phyloP scores from a whole-genome alignment of 2,888 invertebrate species.

The Tanytarsus gracilentus region DNA sequence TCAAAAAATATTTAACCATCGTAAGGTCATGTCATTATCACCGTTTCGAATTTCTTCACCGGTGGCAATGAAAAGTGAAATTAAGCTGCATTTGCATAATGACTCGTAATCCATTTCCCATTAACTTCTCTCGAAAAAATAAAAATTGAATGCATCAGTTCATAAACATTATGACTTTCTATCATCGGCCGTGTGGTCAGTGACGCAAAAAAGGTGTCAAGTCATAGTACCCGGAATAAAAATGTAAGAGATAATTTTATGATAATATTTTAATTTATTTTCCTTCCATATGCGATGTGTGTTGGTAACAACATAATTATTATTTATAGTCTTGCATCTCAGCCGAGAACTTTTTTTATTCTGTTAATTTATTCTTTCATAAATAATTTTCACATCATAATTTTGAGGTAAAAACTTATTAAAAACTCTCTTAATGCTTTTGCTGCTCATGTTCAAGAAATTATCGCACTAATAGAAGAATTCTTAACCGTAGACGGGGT shows the following conservation, averaged over 20 bases:
- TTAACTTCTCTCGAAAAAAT: slow-evolving; percentile 1
- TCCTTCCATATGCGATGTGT: neutral
- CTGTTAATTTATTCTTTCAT: slow-evolving; percentile 7
- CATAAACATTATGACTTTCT: slow-evolving; percentile 18
- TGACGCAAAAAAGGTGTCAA: slow-evolving; percentile 12
- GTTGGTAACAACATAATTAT: slow-evolving; percentile 26
- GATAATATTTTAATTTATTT: slow-evolving; percentile 20
- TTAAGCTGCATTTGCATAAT: slow-evolving; percentile 9
- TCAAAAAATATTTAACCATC: too few species aligned
- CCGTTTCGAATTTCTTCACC: too few species aligned
- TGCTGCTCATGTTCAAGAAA: neutral
- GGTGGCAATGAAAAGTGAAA: too few species aligned
- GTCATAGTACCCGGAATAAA: slow-evolving; percentile 10
- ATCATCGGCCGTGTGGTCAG: neutral
- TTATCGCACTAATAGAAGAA: slow-evolving; percentile 6
- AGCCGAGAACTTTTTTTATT: neutral
- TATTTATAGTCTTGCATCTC: slow-evolving; percentile 11
- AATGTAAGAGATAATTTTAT: slow-evolving; percentile 16
- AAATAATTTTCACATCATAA: slow-evolving; percentile 15
- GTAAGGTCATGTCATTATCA: too few species aligned
- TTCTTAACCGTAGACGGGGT: neutral
- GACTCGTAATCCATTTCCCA: slow-evolving; percentile 12
- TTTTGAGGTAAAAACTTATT: too few species aligned
- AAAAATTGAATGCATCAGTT: too few species aligned
- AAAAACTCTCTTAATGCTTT: neutral